These are phyloP conservation scores for Camponotus fellah DNA, from an alignment of 2,888 invertebrate genomes.

Conservation along the genomic window DNA sequence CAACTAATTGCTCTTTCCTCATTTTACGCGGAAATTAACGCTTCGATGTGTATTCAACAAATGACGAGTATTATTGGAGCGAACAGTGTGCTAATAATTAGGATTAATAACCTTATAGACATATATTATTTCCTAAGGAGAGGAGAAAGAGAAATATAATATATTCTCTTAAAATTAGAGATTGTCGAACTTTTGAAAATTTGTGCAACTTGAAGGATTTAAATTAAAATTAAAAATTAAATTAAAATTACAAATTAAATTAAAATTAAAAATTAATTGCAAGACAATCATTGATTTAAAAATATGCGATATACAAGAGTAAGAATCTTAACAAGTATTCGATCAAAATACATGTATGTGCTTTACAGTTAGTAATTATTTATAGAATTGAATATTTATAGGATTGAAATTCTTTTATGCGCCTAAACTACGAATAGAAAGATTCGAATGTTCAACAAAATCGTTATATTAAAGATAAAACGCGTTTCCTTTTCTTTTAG, in stretches of 20 bases:
- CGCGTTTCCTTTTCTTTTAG: not conserved
- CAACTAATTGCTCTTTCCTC: conserved; percentile 37
- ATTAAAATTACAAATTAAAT: not conserved
- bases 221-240: not conserved
- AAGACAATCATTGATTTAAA: not conserved
- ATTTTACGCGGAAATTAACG: conserved; percentile 32
- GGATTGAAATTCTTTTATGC: not conserved
- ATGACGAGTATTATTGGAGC: not conserved
- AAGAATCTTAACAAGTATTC: not conserved
- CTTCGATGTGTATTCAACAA: conserved; percentile 6
- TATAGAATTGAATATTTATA: not conserved
- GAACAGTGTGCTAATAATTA: not conserved
- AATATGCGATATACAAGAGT: not conserved
- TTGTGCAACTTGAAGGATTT: not conserved
- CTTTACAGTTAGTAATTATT: not conserved
- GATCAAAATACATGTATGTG: not conserved
- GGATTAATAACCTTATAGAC: not conserved
- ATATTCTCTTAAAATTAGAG: not conserved
- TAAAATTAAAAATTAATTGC: not conserved
- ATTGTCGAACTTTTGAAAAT: not conserved
- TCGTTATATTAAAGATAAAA: conserved; percentile 5
- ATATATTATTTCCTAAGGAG: not conserved
- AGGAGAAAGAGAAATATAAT: not conserved
- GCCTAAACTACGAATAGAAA: not conserved
- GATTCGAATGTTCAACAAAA: not conserved